phyloP scores from a whole-genome alignment of 2,113 vertebrate species.

The Trinectes maculatus region DNA sequence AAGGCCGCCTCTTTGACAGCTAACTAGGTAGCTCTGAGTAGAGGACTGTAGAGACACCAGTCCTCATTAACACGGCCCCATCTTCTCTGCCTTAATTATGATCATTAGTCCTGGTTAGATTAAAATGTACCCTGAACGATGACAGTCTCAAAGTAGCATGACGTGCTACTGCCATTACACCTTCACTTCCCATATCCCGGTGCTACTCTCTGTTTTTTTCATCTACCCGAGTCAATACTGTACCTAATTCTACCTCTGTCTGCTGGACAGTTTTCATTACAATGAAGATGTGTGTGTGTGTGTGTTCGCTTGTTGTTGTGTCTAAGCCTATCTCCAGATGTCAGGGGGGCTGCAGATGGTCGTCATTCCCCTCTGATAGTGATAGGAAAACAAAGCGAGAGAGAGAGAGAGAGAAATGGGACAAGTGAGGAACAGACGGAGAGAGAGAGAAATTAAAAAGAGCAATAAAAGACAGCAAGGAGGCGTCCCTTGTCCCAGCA shows the following conservation, averaged over 20 bases:
- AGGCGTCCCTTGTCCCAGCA: slow-evolving; percentile 33
- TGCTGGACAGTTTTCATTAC: slow-evolving; percentile 19
- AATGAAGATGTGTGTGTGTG: slow-evolving; percentile 11
- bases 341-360: slow-evolving; percentile 73
- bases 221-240: slow-evolving; percentile 7
- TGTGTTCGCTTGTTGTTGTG: slow-evolving; percentile 16
- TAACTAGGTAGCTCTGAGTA: slow-evolving; percentile 11
- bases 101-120: slow-evolving; percentile 18
- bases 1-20: slow-evolving; percentile 13
- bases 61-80: slow-evolving; percentile 23
- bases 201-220: slow-evolving; percentile 15
- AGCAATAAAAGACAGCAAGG: slow-evolving; percentile 36
- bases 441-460: slow-evolving; percentile 1
- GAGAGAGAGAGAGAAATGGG: slow-evolving; percentile 26
- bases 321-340: slow-evolving; percentile 69
- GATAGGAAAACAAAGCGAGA: slow-evolving; percentile 34
- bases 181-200: neutral
- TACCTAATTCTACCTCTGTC: slow-evolving; percentile 22
- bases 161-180: slow-evolving; percentile 40
- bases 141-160: slow-evolving; percentile 42
- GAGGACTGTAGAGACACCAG: neutral
- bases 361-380: slow-evolving; percentile 68
- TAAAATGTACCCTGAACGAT: slow-evolving; percentile 31
- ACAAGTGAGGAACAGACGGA: slow-evolving; percentile 15
- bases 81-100: slow-evolving; percentile 11